A percentile compares a stretch with the other conserved stretches of the same genome.
These are phyloP conservation scores for Alloplasta piceator DNA, from an alignment of 2,888 invertebrate genomes.

Conservation along the genomic window DNA sequence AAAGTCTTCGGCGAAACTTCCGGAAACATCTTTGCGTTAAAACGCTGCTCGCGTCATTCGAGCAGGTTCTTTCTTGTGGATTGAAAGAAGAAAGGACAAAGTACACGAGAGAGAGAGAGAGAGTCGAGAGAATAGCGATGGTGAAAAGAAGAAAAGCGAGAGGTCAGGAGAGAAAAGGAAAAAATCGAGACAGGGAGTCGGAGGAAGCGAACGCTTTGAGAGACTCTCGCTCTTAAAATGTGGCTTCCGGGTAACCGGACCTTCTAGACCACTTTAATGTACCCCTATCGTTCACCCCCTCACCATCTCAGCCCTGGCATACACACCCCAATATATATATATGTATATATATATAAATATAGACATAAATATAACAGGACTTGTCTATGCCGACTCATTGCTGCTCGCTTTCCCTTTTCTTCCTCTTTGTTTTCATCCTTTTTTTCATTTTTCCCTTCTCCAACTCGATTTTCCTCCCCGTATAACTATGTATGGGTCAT, in stretches of 20 bases:
- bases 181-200: constrained; percentile 47
- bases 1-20: constrained; percentile 17
- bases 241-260: constrained; percentile 63
- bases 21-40: constrained; percentile 12
- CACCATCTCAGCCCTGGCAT: constrained; percentile 35
- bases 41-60: constrained; percentile 32
- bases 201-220: constrained; percentile 72
- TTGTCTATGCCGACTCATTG: constrained; percentile 43
- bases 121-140: constrained; percentile 9
- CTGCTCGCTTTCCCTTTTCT: constrained; percentile 59
- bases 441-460: constrained; percentile 10
- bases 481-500: too few relatives aligned
- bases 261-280: constrained; percentile 48
- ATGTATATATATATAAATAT: too few relatives aligned
- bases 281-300: constrained; percentile 20
- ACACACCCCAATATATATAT: not conserved
- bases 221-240: constrained; percentile 74
- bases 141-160: constrained; percentile 18
- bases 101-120: constrained; percentile 1
- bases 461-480: constrained; percentile 1
- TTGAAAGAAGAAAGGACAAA: constrained; percentile 29
- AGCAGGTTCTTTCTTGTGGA: constrained; percentile 39
- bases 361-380: constrained; percentile 8
- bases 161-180: constrained; percentile 20
- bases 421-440: constrained; percentile 26